phyloP scores from a whole-genome alignment of 2,113 vertebrate species.

The Agapornis roseicollis region DNA sequence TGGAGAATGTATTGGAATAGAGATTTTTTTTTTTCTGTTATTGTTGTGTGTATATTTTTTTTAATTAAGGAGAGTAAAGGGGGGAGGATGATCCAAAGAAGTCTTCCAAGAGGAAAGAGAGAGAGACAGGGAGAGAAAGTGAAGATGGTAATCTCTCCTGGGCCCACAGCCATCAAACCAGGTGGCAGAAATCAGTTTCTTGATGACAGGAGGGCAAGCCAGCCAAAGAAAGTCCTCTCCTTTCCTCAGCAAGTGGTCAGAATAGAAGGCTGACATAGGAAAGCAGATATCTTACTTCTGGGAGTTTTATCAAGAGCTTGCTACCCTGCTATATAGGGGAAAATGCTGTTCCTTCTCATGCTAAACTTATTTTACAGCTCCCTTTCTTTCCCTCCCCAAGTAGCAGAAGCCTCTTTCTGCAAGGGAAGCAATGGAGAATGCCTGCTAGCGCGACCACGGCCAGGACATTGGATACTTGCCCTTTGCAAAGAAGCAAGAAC shows the following conservation, averaged over 20 bases:
- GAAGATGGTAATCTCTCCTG: constrained; percentile 27
- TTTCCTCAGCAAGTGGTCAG: constrained; percentile 28
- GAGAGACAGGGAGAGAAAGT: not conserved
- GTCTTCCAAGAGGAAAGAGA: not conserved
- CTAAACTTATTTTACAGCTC: constrained; percentile 19
- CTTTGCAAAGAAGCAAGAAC: not conserved
- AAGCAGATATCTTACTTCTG: not conserved
- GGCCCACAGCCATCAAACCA: constrained; percentile 49
- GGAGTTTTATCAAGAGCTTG: not conserved
- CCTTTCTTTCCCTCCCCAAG: not conserved
- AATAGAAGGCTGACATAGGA: constrained; percentile 12
- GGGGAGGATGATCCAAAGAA: not conserved
- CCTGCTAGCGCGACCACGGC: not conserved
- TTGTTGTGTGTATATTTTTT: not conserved
- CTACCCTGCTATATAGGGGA: not conserved
- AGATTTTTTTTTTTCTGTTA: not conserved
- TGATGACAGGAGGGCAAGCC: constrained; percentile 23
- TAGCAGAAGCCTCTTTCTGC: not conserved
- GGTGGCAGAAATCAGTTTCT: constrained; percentile 18
- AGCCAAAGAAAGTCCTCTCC: constrained; percentile 33
- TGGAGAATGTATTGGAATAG: not conserved
- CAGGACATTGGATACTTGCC: not conserved
- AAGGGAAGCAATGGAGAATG: not conserved
- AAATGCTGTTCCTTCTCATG: constrained; percentile 1
- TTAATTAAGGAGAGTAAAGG: not conserved